Base-by-base conservation (phyloP, 2,797 vertebrate species). In the Chiloscyllium punctatum region DNA sequence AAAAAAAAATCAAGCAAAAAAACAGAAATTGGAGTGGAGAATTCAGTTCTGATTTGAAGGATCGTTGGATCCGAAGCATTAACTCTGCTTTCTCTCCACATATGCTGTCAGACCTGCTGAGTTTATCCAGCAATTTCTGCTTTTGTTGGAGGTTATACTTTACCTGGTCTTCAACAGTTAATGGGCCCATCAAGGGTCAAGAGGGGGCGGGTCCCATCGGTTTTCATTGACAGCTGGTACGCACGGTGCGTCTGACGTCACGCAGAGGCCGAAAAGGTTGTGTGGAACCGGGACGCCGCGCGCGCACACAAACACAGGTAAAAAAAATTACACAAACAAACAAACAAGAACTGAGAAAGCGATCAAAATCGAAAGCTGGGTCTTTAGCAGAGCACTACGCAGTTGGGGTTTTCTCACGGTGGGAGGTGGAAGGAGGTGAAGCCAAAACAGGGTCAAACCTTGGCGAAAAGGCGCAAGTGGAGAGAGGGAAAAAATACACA, bases 401-500 rank as follows among this genome's bases (percentile, higher is more conserved):
- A 3, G 48, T 6, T 11, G 2, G 25, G 86, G 9, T 53, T 16
- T 53, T 42, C 13, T 23, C 74, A 77, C 72, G 2, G 11, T 37
- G 71, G 95, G 90, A 94, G 0, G 96, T 96, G 92, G 72, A 23
- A 16, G 97, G 96, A 82, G 96, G 0, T 0, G 96, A 33, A 96
- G 72, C 5, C 96, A 84, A 21, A 96, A 11, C 0, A 96, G 30
- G 15, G 95, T 82, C 0, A 95, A 62, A 4, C 97, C 72, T 96
- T 51, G 96, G 96, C 0, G 96, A 96, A 71, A 21, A 87, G 0
- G 95, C 96, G 57, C 30, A 0, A 48, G 37, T 18, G 0, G 96
- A 96, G 87, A 96, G 0, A 72, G 66, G 13, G 42, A 37, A n/a
- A 95, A 62, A 95, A 69, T 37, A 95, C 88, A 97, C 74, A 96